Conservation (phyloP, 2,797 vertebrate species). For the Gymnodraco acuticeps region DNA sequence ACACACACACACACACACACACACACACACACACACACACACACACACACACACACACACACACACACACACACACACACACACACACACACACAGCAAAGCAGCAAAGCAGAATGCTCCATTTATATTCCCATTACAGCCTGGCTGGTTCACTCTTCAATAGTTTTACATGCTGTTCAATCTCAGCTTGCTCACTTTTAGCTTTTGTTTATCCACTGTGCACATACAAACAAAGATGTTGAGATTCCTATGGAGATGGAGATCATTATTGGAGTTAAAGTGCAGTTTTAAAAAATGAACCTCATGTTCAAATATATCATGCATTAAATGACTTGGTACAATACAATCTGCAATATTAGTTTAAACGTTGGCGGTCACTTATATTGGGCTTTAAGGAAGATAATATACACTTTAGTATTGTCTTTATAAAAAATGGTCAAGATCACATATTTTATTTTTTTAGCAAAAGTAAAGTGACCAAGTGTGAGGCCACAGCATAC, state of each 20-base stretch:
- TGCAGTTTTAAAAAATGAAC: conserved; percentile 14
- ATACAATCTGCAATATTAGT: conserved; percentile 1
- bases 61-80: conserved; percentile 27
- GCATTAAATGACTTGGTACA: background rate
- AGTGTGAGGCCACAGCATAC: conserved; percentile 52
- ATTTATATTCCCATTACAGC: conserved; percentile 81
- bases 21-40: conserved; percentile 28
- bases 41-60: conserved; percentile 16
- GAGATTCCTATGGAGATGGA: conserved; percentile 31
- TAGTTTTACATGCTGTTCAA: conserved; percentile 68
- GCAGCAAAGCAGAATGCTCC: conserved; percentile 60
- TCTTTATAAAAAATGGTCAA: conserved; percentile 8
- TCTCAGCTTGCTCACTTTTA: conserved; percentile 58
- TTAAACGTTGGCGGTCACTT: background rate
- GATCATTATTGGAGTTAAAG: conserved; percentile 18
- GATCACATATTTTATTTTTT: background rate
- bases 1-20: conserved; percentile 33
- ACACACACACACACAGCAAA: conserved; percentile 27
- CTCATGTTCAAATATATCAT: conserved; percentile 2
- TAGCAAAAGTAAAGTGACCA: conserved; percentile 22
- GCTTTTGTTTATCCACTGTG: conserved; percentile 11
- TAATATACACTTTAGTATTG: background rate
- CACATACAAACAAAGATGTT: conserved; percentile 51
- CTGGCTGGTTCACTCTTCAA: conserved; percentile 68
- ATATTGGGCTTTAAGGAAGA: background rate